Evolutionary conservation across 2,113 vertebrate species (phyloP).

Genomic region (Martes martes): DNA sequence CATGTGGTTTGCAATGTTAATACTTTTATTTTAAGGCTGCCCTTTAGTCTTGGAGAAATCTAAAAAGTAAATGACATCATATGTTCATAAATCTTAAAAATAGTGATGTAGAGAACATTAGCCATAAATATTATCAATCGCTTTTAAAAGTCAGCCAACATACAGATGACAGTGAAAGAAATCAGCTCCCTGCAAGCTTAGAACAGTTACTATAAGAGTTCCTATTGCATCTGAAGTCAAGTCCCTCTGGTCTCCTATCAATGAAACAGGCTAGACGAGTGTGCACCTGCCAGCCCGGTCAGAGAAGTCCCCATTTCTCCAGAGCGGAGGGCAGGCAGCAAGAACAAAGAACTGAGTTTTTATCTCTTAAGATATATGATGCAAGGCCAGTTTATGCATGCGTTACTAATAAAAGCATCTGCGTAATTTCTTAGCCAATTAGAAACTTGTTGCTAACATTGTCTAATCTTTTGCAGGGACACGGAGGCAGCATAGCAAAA

Average conservation of each 20-base stretch:
- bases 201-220: background rate
- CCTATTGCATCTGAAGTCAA: background rate
- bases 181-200: background rate
- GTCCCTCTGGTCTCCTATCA: background rate
- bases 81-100: background rate
- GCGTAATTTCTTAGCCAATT: background rate
- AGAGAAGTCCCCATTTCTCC: background rate
- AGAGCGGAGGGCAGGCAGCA: background rate
- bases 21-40: background rate
- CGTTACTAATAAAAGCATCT: background rate
- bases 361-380: background rate
- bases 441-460: background rate
- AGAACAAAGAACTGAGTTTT: background rate
- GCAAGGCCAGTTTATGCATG: background rate
- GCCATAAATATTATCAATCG: background rate
- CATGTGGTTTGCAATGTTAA: background rate
- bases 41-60: background rate
- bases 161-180: background rate
- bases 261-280: background rate
- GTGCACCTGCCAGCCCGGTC: too few relatives aligned
- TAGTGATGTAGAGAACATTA: background rate
- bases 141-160: background rate
- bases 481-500: background rate
- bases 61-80: background rate
- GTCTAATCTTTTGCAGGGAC: background rate